Evolutionary conservation across 2,888 invertebrate genomes (phyloP), one percentile per base, ranked within the genome.

Genomic region (Coenonympha arcania): DNA sequence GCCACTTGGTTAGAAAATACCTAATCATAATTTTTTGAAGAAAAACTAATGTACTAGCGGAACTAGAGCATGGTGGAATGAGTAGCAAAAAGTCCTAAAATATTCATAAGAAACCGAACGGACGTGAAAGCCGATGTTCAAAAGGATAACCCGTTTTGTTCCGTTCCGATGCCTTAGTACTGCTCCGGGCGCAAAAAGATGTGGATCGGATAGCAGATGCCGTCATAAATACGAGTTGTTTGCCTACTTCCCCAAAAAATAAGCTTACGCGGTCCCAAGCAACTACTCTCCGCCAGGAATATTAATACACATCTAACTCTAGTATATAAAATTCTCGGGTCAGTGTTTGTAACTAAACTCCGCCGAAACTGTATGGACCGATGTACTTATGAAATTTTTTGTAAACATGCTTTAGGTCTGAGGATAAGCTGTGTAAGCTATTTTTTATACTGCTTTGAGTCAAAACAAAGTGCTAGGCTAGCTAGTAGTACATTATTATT

Each of bases 131-230:
- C 48, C 46, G 48, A 51, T 33, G 52, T 42, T 52, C 48, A 56
- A 47, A 47, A 57, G 48, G 57, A 56, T 59, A 56, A 59, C 58
- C 60, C 56, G 54, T 58, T 39, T 59, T 56, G 63, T 62, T 67
- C 63, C 64, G 63, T 59, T 57, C 43, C 48, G 69, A 72, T 72
- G 64, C 65, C 75, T 65, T 72, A 69, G 65, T 69, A 74, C 66
- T 64, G 64, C 60, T 62, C 65, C 65, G 59, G 61, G 59, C 61
- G 66, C 72, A 76, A 74, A 71, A 63, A 68, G 64, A 67, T 65
- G 63, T 60, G 61, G 63, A 66, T 58, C 68, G 72, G 69, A 74
- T 69, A 71, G 59, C 79, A 79, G 73, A 76, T 79, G 77, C 68
- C 62, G 66, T 62, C 64, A 64, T 65, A 65, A 67, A 69, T 63